phyloP scores from a whole-genome alignment of 1,140 invertebrate species.

The Drosophila tani region DNA sequence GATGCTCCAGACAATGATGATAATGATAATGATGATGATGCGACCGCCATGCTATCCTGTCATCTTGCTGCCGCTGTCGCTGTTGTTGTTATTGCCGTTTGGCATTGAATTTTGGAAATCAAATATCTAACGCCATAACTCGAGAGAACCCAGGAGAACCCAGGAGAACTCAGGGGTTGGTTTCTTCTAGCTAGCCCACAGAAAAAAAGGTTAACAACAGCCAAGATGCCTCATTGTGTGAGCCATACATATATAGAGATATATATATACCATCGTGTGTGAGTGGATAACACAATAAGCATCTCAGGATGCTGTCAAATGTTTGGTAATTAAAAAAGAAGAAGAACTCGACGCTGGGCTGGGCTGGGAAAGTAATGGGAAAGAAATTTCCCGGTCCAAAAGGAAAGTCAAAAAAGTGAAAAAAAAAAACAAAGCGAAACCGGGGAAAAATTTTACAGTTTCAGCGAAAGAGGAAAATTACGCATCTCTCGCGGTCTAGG shows the following conservation, averaged over 20 bases:
- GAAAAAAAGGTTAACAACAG: conserved; percentile 63
- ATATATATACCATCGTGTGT: not conserved
- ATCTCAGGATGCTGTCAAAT: conserved; percentile 80
- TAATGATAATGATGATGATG: conserved; percentile 53
- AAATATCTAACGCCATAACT: conserved; percentile 71
- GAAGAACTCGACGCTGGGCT: conserved; percentile 8
- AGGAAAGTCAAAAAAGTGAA: conserved; percentile 18
- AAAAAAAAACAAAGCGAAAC: conserved; percentile 26
- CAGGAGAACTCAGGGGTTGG: conserved; percentile 50
- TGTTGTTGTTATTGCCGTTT: conserved; percentile 37
- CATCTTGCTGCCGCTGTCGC: too few relatives aligned
- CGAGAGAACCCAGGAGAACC: conserved; percentile 1
- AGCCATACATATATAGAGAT: not conserved
- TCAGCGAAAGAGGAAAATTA: conserved; percentile 17
- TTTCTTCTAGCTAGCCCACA: conserved; percentile 56
- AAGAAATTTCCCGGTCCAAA: conserved; percentile 42
- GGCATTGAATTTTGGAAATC: conserved; percentile 70
- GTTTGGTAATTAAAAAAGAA: conserved; percentile 75
- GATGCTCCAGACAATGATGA: conserved; percentile 53
- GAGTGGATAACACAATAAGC: conserved; percentile 63
- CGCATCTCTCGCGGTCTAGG: not conserved
- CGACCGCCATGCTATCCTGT: conserved; percentile 66
- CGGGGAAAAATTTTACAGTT: conserved; percentile 57
- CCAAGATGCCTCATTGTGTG: conserved; percentile 20
- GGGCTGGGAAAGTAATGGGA: conserved; percentile 38